A percentile compares a stretch with the other conserved stretches of the same genome.
phyloP scores from a whole-genome alignment of 2,113 vertebrate species.

The Malurus elegans region DNA sequence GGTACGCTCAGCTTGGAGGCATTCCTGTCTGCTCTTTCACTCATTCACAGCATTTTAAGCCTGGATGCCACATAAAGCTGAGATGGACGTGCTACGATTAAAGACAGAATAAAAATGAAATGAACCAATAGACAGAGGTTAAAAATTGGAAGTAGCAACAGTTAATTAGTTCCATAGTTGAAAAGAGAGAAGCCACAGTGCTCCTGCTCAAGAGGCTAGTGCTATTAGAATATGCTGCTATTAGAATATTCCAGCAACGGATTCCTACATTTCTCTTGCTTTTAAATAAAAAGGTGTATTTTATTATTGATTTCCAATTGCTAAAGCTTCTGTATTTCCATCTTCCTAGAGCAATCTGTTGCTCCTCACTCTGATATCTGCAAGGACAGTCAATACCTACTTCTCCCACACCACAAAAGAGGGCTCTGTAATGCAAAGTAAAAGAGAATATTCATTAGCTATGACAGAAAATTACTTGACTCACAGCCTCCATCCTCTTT shows the following conservation, averaged over 20 bases:
- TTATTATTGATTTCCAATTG: not conserved
- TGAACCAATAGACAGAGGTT: constrained; percentile 47
- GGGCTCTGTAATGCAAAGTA: not conserved
- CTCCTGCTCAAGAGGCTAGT: constrained; percentile 7
- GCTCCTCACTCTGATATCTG: not conserved
- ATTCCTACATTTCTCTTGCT: not conserved
- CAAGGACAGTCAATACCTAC: not conserved
- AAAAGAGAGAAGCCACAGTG: constrained; percentile 31
- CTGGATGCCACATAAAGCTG: constrained; percentile 40
- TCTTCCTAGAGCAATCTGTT: not conserved
- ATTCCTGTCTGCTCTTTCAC: constrained; percentile 47
- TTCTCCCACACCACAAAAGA: not conserved
- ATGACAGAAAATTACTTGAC: not conserved
- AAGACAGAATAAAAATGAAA: constrained; percentile 67
- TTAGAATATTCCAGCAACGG: not conserved
- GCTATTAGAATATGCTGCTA: not conserved
- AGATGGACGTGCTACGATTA: constrained; percentile 50
- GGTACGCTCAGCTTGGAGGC: constrained; percentile 53
- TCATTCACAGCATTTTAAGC: constrained; percentile 52
- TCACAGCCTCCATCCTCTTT: not conserved
- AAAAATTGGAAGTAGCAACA: constrained; percentile 61
- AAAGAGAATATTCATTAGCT: not conserved
- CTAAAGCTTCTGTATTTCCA: not conserved
- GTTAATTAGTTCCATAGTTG: constrained; percentile 39
- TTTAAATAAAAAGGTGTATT: not conserved